Evolutionary conservation across 2,113 vertebrate species (phyloP).

Genomic region (Suricata suricatta): DNA sequence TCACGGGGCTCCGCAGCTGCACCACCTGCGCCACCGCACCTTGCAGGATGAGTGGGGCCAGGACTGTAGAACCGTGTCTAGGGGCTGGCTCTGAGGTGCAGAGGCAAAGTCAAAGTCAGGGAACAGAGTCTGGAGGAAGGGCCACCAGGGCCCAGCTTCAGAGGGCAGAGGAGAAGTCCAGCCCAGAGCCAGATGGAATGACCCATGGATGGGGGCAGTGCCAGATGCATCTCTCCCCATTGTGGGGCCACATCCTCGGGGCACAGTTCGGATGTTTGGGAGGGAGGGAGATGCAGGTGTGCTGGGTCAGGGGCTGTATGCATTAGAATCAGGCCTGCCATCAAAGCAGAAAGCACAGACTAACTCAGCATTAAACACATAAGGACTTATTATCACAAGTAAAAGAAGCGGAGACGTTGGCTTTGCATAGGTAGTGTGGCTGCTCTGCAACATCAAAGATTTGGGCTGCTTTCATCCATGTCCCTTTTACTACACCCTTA

Average conservation of each 20-base stretch:
- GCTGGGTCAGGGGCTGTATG: neutral
- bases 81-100: neutral
- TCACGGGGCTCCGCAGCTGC: neutral
- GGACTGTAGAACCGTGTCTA: fast-evolving
- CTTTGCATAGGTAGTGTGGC: neutral
- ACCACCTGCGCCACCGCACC: no score
- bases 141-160: fast-evolving
- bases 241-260: neutral
- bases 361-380: neutral
- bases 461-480: neutral
- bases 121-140: neutral
- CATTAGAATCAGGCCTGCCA: neutral
- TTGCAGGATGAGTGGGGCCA: neutral
- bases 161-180: neutral
- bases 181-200: neutral
- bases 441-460: neutral
- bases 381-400: neutral
- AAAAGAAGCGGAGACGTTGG: neutral
- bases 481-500: neutral
- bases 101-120: neutral
- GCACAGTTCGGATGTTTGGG: neutral
- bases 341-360: neutral
- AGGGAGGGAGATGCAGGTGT: neutral
- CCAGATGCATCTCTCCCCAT: neutral
- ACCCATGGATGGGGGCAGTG: fast-evolving